phyloP scores from a whole-genome alignment of 2,797 vertebrate species.

The Podarcis siculus region DNA sequence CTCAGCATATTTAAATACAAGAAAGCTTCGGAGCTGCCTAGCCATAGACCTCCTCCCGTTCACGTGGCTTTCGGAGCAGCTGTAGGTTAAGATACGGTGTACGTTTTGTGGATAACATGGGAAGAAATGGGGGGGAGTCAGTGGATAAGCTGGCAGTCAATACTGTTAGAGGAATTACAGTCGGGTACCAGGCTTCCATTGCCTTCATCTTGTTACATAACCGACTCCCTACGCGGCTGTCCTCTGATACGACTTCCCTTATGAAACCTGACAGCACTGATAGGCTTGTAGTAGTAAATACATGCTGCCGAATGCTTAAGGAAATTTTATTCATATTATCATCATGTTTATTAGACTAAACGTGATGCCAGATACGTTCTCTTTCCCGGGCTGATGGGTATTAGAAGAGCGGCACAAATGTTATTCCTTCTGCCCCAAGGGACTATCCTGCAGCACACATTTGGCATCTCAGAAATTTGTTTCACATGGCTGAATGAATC shows the following conservation, averaged over 20 bases:
- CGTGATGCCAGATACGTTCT: conserved; percentile 44
- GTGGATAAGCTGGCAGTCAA: conserved; percentile 39
- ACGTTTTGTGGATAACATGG: conserved; percentile 27
- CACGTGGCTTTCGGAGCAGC: conserved; percentile 51
- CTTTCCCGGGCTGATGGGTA: conserved; percentile 50
- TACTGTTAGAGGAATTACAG: conserved; percentile 51
- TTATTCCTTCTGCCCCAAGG: conserved; percentile 61
- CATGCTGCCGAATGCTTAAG: conserved; percentile 58
- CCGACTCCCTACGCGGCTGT: conserved; percentile 44
- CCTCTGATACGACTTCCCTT: conserved; percentile 61
- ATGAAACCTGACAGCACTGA: conserved; percentile 66
- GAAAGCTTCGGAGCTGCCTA: conserved; percentile 50
- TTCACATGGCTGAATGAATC: conserved; percentile 59
- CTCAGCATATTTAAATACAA: conserved; percentile 62
- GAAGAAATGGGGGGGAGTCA: not conserved
- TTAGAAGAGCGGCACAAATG: conserved; percentile 57
- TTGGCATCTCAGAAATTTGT: conserved; percentile 66
- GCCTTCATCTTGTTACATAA: conserved; percentile 67
- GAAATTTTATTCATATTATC: conserved; percentile 64
- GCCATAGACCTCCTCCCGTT: conserved; percentile 41
- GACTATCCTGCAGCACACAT: conserved; percentile 49
- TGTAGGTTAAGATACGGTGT: conserved; percentile 45
- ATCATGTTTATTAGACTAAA: conserved; percentile 71
- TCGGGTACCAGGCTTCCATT: conserved; percentile 52
- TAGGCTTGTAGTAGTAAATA: conserved; percentile 65